Percentiles rank a stretch among this genome's conserved stretches.
These are phyloP conservation scores for Charanyca ferruginea DNA, from an alignment of 2,888 invertebrate genomes.

Conservation along the genomic window DNA sequence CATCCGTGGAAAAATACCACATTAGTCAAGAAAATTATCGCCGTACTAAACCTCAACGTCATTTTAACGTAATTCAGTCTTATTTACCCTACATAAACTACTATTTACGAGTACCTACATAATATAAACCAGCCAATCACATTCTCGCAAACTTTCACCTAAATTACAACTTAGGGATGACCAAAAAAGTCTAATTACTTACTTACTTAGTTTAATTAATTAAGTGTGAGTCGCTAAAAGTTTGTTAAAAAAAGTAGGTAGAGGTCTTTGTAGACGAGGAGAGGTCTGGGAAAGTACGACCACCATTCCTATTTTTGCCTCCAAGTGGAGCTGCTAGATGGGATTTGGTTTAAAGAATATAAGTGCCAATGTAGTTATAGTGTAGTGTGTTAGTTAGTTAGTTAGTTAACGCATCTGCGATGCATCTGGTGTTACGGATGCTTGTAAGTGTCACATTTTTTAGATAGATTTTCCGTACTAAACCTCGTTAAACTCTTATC, in stretches of 20 bases:
- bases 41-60: constrained; percentile 23
- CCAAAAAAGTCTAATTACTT: constrained; percentile 45
- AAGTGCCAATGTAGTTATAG: no score
- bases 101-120: constrained; percentile 43
- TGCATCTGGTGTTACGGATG: no score
- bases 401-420: no score
- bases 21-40: constrained; percentile 23
- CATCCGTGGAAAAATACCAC: not conserved
- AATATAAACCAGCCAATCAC: constrained; percentile 34
- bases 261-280: not conserved
- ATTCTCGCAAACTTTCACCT: constrained; percentile 28
- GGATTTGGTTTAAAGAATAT: no score
- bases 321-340: no score
- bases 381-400: no score
- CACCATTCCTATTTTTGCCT: not conserved
- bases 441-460: no score
- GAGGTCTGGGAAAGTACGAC: not conserved
- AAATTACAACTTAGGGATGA: constrained; percentile 47
- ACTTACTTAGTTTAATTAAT: constrained; percentile 53
- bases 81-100: constrained; percentile 38
- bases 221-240: constrained; percentile 57
- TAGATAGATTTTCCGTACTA: no score
- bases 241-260: constrained; percentile 52
- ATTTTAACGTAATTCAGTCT: constrained; percentile 40
- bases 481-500: no score